Base-by-base conservation (phyloP, 2,888 invertebrate species). In the Dolomedes plantarius region DNA sequence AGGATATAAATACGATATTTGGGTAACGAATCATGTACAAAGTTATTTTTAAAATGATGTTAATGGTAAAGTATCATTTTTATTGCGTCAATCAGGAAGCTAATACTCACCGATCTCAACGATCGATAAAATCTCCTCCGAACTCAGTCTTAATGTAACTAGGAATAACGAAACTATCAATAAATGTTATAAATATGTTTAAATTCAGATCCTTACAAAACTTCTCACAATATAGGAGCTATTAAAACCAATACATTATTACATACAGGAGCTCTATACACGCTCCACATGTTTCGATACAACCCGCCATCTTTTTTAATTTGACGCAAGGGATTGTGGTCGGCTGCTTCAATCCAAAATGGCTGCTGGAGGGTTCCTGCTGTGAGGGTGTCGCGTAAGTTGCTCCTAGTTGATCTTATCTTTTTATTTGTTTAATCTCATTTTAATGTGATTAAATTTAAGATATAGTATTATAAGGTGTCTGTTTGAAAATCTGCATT, bases 361-460 rank as follows among this genome's bases (percentile, higher is more conserved):
- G 87, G 87, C 87, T 87, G 87, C 87, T 83, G 87, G 78, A 83
- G 69, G 78, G 87, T 87, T 80, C 80, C 87, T 79, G 78, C 82
- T 83, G 78, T 83, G 82, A 87, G 83, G 85, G 82, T 75, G 82
- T 87, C 79, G 87, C 75, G 87, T 87, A 87, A 87, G 87, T 87
- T 83, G 80, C 82, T 80, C 78, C 72, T 64, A 73, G 71, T 71
- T 87, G 56, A 73, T 83, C 73, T 73, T 81, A 65, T 67, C 36
- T 80, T 77, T 75, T 46, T 56, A 19, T 39, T 29, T 31, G 11
- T 31, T 36, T 56, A 67, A 67, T 11, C 56, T 11, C 28, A 16
- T 36, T 85, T 77, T 85, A 16, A 27, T 31, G 29, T 28, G 56
- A 29, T 85, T 73, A 39, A 77, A 78, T 73, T 85, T 56, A 23